Conservation (phyloP, 2,888 invertebrate genomes). For the Helleia helle region DNA sequence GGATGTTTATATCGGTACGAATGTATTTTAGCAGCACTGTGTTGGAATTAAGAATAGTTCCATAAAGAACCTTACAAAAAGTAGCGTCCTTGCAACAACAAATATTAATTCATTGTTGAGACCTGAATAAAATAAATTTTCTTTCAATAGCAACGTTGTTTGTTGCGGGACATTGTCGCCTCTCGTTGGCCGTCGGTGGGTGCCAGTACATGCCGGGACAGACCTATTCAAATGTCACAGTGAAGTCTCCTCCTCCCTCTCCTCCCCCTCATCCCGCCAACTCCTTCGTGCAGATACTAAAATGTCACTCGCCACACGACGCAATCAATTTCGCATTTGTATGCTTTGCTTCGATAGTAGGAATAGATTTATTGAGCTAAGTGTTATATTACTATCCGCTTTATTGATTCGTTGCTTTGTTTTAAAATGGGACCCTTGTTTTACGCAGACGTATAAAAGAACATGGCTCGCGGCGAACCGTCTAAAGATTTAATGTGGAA, state of each 20-base stretch:
- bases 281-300: slow-evolving; percentile 44
- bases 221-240: slow-evolving; percentile 71
- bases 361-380: slow-evolving; percentile 57
- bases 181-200: slow-evolving; percentile 60
- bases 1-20: too few relatives aligned
- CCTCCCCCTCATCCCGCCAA: slow-evolving; percentile 25
- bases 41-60: too few relatives aligned
- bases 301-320: slow-evolving; percentile 70
- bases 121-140: slow-evolving; percentile 63
- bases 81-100: slow-evolving; percentile 36
- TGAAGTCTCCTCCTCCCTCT: slow-evolving; percentile 41
- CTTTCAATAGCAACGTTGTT: slow-evolving; percentile 64
- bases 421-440: neutral
- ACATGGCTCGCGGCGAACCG: neutral
- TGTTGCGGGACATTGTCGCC: slow-evolving; percentile 67
- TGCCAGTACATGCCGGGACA: slow-evolving; percentile 69
- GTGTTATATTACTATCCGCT: slow-evolving; percentile 20
- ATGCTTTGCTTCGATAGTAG: slow-evolving; percentile 56
- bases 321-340: slow-evolving; percentile 74
- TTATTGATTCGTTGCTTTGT: slow-evolving; percentile 14
- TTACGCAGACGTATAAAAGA: neutral
- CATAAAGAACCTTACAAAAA: too few relatives aligned
- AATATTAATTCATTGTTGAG: slow-evolving; percentile 18
- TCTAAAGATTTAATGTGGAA: neutral
- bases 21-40: too few relatives aligned